phyloP scores from a whole-genome alignment of 2,113 vertebrate species.

The Pontoporia blainvillei region DNA sequence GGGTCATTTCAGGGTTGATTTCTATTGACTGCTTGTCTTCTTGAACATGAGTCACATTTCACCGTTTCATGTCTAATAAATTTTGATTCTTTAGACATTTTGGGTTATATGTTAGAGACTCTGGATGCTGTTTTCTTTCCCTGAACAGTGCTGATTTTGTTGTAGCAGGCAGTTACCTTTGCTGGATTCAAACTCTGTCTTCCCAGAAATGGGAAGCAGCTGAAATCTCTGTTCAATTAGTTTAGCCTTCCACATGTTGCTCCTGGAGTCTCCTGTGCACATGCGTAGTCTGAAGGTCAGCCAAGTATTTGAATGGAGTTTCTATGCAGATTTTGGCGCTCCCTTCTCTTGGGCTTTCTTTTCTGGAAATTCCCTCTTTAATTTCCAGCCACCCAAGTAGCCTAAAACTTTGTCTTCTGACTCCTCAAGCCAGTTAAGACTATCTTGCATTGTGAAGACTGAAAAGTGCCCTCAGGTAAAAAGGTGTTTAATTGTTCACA shows the following conservation, averaged over 20 bases:
- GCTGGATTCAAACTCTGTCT: not conserved
- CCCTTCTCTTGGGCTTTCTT: not conserved
- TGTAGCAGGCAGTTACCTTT: not conserved
- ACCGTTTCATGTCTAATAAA: not conserved
- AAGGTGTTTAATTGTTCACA: slow-evolving; percentile 12
- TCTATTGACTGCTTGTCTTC: not conserved
- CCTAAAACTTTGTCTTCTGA: not conserved
- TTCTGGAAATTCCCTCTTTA: not conserved
- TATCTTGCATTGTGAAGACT: not conserved
- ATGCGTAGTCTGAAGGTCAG: not conserved
- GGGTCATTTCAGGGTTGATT: not conserved
- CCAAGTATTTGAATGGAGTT: not conserved
- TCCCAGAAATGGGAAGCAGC: not conserved
- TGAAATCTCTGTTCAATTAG: not conserved
- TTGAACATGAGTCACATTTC: not conserved
- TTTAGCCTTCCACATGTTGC: not conserved
- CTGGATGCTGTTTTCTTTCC: not conserved
- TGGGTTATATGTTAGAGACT: not conserved
- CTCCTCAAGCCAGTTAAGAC: not conserved
- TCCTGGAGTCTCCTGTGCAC: not conserved
- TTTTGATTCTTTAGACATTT: slow-evolving; percentile 14
- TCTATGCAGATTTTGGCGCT: not conserved
- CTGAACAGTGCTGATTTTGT: not conserved
- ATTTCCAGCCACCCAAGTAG: not conserved
- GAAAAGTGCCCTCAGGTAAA: not conserved